Evolutionary conservation across 2,888 invertebrate species (phyloP).

Genomic region (Imbricaverruca yamaguchii): DNA sequence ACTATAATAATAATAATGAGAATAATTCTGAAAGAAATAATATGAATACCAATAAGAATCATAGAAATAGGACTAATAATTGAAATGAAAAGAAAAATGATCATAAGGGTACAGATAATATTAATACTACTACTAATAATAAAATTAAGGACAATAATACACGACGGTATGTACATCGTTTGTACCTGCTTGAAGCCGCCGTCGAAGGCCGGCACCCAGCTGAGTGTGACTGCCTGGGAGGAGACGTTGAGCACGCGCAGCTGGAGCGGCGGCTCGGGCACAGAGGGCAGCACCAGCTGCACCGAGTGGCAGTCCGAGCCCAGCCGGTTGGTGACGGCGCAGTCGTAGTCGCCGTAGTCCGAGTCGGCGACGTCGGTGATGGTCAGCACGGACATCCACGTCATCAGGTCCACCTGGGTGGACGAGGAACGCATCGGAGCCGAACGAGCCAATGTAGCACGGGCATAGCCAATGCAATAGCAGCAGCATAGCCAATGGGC

Average conservation of each 20-base stretch:
- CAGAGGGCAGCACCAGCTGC: constrained; percentile 14
- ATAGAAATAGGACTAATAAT: too few relatives aligned
- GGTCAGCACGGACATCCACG: not conserved
- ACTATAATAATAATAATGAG: too few relatives aligned
- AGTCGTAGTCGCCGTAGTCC: not conserved
- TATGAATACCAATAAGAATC: too few relatives aligned
- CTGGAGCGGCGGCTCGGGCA: not conserved
- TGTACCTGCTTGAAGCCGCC: constrained; percentile 42
- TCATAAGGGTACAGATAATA: too few relatives aligned
- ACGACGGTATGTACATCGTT: not conserved
- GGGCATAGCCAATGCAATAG: too few relatives aligned
- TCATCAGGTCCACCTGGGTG: not conserved
- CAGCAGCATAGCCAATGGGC: too few relatives aligned
- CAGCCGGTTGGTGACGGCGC: not conserved
- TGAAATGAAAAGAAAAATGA: too few relatives aligned
- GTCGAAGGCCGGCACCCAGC: constrained; percentile 46
- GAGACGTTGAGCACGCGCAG: constrained; percentile 41
- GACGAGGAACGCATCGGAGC: not conserved
- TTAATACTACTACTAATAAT: too few relatives aligned
- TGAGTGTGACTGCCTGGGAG: constrained; percentile 42
- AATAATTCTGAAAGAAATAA: too few relatives aligned
- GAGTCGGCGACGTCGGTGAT: not conserved
- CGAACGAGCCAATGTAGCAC: too few relatives aligned
- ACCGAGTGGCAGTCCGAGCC: not conserved
- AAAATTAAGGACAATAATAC: too few relatives aligned